Conservation (phyloP, 2,113 vertebrate species). For the Upupa epops region DNA sequence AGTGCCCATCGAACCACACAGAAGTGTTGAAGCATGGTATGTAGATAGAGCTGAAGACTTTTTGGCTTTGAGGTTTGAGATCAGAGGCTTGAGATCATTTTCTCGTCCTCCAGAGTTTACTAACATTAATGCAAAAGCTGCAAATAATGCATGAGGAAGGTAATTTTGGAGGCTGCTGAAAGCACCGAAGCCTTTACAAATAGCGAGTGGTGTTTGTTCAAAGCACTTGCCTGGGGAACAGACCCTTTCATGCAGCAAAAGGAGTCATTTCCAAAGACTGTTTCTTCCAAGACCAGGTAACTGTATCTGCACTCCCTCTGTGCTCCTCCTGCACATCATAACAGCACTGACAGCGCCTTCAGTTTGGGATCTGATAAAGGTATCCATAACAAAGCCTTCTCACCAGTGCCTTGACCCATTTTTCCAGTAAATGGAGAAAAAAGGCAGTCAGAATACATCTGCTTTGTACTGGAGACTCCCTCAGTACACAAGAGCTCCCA, state of each 20-base stretch:
- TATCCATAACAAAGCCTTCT: background rate
- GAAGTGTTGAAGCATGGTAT: background rate
- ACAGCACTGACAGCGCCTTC: background rate
- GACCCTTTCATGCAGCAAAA: background rate
- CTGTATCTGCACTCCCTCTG: background rate
- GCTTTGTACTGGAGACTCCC: background rate
- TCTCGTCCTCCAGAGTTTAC: background rate
- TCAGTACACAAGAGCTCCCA: background rate
- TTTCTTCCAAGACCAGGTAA: slow-evolving; percentile 3
- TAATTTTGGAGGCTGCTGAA: slow-evolving; percentile 7
- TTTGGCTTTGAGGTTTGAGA: background rate
- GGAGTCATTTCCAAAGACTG: background rate
- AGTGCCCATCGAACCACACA: background rate
- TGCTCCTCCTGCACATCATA: background rate
- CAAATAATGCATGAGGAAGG: background rate
- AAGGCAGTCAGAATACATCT: background rate
- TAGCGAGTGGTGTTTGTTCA: background rate
- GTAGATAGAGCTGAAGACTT: background rate
- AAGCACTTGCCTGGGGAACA: slow-evolving; percentile 4
- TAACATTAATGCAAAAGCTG: background rate
- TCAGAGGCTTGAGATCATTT: background rate
- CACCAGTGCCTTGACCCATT: background rate
- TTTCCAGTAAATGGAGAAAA: background rate
- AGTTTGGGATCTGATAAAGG: background rate
- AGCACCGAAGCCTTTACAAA: background rate